Evolutionary conservation across 2,797 vertebrate species (phyloP), one percentile per base, ranked within the genome.

Genomic region (Acipenser oxyrinchus): DNA sequence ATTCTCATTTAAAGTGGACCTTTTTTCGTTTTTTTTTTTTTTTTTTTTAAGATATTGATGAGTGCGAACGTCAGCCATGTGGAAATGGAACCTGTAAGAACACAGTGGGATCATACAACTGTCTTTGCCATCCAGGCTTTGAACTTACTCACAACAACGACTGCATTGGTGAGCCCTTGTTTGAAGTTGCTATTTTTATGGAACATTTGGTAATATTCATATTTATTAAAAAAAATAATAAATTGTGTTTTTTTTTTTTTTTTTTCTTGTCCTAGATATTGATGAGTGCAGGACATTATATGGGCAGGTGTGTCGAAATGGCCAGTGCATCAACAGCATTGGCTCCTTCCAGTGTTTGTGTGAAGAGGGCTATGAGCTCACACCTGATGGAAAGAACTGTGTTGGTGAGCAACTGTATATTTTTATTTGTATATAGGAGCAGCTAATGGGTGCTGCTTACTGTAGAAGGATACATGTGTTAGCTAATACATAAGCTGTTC

Each of bases 61-160:
- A 94, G 72, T 93, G 91, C 72, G 86, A 89, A 23, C 75, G 74
- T 4, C 86, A 87, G 66, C 91, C 89, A 0, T 93, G 92, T 79
- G 89, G 87, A 71, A 93, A 94, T 1, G 92, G 91, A 71, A 93
- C 91, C 5, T 94, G 90, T 75, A 91, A 90, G 79, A 94, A 93
- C 75, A 93, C 89, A 0, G 83, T 92, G 66, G 92, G 91, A 51
- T 93, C 91, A 49, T 93, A 89, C 74, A 93, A 92, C 81, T 94
- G 92, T 69, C 76, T 93, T 11, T 93, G 92, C 71, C 88, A 91
- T 48, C 89, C 89, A 10, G 92, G 91, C 37, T 93, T 94, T 71
- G 87, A 91, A 69, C 82, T 93, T 67, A 88, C 87, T 58, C 84
- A 84, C 68, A 91, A 89, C 74, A 92, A 87, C 18, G 89, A 91